A percentile compares a stretch with the other conserved stretches of the same genome.
phyloP scores from a whole-genome alignment of 2,113 vertebrate genomes.

The Dasyornis broadbenti region DNA sequence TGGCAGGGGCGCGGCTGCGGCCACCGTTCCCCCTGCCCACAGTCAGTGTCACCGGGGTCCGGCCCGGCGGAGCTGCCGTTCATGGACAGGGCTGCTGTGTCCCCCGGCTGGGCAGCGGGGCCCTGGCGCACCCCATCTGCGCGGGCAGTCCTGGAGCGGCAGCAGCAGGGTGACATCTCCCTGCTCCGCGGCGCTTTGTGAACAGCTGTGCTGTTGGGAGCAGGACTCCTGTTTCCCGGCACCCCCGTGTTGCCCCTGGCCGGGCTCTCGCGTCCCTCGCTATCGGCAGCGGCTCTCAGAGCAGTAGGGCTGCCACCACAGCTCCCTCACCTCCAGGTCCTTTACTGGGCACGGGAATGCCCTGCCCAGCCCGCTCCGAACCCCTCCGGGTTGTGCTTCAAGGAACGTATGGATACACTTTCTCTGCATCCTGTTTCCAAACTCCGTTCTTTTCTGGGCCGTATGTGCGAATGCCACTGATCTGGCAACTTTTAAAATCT shows the following conservation, averaged over 20 bases:
- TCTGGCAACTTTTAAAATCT: not conserved
- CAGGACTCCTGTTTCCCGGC: not conserved
- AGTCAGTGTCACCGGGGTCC: not conserved
- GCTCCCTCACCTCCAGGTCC: not conserved
- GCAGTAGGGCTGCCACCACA: rapidly evolving
- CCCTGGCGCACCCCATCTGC: not conserved
- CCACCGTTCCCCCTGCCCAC: not conserved
- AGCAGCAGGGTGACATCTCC: not conserved
- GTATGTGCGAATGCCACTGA: not conserved
- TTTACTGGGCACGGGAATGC: rapidly evolving
- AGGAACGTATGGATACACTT: rapidly evolving
- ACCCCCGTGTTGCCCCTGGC: not conserved
- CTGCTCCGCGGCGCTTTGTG: not conserved
- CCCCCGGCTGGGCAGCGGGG: not conserved
- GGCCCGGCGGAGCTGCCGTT: not conserved
- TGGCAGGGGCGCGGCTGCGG: not conserved
- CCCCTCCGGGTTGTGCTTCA: not conserved
- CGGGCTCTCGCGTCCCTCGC: rapidly evolving
- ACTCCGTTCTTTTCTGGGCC: not conserved
- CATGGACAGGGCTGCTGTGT: not conserved
- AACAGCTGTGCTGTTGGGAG: not conserved
- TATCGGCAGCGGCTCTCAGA: rapidly evolving
- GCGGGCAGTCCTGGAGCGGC: not conserved
- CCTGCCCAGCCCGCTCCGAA: not conserved
- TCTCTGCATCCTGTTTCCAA: not conserved